phyloP scores from a whole-genome alignment of 2,113 vertebrate genomes.

The Cebidichthys violaceus region DNA sequence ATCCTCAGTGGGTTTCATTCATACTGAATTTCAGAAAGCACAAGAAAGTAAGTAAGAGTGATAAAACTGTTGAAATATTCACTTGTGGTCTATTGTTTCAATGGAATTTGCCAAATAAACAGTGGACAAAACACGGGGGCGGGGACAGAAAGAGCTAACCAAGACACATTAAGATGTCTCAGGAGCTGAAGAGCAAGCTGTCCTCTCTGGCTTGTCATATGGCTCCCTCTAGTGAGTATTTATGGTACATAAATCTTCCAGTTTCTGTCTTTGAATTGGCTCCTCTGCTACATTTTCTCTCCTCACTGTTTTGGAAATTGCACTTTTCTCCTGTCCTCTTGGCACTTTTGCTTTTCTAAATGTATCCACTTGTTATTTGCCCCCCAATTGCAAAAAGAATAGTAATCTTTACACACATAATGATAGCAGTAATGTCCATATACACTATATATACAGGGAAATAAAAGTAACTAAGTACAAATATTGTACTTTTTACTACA shows the following conservation, averaged over 20 bases:
- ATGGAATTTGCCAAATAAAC: conserved; percentile 61
- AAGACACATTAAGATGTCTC: conserved; percentile 6
- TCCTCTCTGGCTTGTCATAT: not conserved
- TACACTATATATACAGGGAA: too few relatives aligned
- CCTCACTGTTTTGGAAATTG: not conserved
- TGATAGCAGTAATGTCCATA: too few relatives aligned
- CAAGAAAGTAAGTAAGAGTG: not conserved
- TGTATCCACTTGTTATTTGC: not conserved
- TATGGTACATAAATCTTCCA: not conserved
- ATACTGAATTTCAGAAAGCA: conserved; percentile 3
- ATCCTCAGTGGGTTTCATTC: not conserved
- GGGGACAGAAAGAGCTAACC: conserved; percentile 9
- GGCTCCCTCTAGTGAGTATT: conserved; percentile 48
- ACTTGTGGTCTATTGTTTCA: conserved; percentile 42
- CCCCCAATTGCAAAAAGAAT: too few relatives aligned
- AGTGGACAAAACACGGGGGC: conserved; percentile 38
- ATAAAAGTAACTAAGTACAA: too few relatives aligned
- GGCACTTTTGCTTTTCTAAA: not conserved
- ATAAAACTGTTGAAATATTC: conserved; percentile 9
- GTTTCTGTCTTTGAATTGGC: not conserved
- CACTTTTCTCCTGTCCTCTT: not conserved
- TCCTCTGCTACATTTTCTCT: not conserved
- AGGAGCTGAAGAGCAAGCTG: not conserved
- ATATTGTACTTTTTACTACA: not conserved
- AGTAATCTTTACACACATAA: too few relatives aligned